Evolutionary conservation across 2,113 vertebrate genomes (phyloP), one percentile per base, ranked within the genome.

Genomic region (Acanthochromis polyacanthus): DNA sequence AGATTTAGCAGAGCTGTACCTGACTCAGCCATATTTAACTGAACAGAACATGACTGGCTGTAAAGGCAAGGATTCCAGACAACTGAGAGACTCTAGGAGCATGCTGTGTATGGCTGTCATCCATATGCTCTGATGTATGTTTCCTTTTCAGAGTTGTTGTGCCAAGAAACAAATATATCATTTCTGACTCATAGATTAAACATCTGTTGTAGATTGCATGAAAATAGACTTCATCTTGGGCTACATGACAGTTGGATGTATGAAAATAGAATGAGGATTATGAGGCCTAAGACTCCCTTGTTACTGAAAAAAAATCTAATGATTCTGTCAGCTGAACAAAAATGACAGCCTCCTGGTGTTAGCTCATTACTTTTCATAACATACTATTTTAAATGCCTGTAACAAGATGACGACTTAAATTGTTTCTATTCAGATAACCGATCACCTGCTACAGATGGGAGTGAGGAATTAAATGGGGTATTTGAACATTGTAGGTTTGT

Each of bases 31-130:
- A 5, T 40, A 59, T 78, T 30, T 52, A 58, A 53, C 45, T 63
- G 51, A 71, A 61, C 43, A 60, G 43, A 81, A 55, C 9, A 10
- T 40, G 70, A 43, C 53, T 20, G 51, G 45, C 63, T 71, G 38
- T 59, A 46, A 74, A 63, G 58, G 53, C 87, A 89, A 90, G 0
- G 10, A n/a, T 40, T 46, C 57, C 67, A 85, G 74, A 89, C 86
- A 63, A 30, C 36, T 16, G 51, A 70, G 63, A 70, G 48, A 57
- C 40, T 45, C 14, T 48, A 2, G 9, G 23, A 53, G 60, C 53
- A 15, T 17, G n/a, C 17, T 55, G 72, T 32, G 53, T 28, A 22
- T 69, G 73, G 76, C 70, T 40, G 20, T 53, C 4, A 25, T 75
- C 68, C 75, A 78, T 50, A 46, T 4, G 4, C 48, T 75, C 50